phyloP scores from a whole-genome alignment of 2,113 vertebrate species.

The Rousettus leschenaultii region DNA sequence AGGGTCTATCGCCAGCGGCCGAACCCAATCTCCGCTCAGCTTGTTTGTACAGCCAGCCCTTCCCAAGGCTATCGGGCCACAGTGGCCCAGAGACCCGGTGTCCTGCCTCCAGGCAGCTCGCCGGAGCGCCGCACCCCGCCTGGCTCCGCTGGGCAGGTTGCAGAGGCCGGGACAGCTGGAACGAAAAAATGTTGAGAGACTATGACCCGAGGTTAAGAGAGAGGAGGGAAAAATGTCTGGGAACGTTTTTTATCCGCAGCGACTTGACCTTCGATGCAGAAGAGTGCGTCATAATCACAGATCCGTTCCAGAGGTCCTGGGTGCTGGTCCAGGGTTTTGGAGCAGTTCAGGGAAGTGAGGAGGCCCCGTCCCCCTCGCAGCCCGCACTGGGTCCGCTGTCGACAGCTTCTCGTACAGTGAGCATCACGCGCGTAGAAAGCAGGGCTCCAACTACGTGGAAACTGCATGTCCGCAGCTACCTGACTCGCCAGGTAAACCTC shows the following conservation, averaged over 20 bases:
- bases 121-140: rapidly evolving
- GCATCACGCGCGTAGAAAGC: background rate
- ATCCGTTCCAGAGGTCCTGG: rapidly evolving
- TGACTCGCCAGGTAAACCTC: background rate
- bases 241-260: no score
- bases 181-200: background rate
- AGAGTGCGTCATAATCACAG: rapidly evolving
- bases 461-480: background rate
- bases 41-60: background rate
- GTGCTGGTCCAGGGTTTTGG: no score
- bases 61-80: background rate
- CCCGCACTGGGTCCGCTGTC: rapidly evolving
- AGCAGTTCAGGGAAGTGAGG: rapidly evolving
- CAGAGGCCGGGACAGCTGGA: background rate
- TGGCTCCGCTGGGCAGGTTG: background rate
- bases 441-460: background rate
- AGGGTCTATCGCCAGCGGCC: background rate
- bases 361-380: rapidly evolving
- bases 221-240: background rate
- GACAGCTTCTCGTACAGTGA: rapidly evolving
- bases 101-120: background rate
- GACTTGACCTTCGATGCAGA: background rate
- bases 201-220: background rate
- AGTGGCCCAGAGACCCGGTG: background rate
- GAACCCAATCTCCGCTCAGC: background rate